These are phyloP conservation scores for Hormaphis cornu DNA, from an alignment of 1,140 invertebrate species.

Conservation along the genomic window DNA sequence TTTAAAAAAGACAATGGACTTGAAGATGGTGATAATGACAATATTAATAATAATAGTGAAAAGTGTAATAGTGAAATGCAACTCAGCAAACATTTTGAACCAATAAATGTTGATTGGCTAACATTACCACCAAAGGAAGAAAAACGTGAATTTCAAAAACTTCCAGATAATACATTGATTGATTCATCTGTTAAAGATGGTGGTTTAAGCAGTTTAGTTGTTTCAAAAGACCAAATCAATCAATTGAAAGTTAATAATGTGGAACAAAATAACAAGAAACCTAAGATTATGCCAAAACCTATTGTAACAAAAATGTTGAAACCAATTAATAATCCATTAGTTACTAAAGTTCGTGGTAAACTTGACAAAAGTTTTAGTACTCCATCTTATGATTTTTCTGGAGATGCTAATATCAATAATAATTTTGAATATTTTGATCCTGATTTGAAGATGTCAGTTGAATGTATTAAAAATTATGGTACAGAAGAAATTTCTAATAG, in stretches of 20 bases:
- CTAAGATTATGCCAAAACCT: constrained; percentile 41
- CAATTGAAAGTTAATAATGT: constrained; percentile 33
- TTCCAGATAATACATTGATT: background rate
- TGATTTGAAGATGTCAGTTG: constrained; percentile 1
- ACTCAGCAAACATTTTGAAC: constrained; percentile 30
- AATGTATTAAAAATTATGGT: constrained; percentile 3
- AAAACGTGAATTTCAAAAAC: background rate
- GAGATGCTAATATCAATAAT: background rate
- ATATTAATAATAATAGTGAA: constrained; percentile 33
- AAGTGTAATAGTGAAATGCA: constrained; percentile 35
- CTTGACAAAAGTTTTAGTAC: constrained; percentile 68
- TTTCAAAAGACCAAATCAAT: constrained; percentile 34
- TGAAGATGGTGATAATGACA: constrained; percentile 37
- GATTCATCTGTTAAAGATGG: constrained; percentile 24
- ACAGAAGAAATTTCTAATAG: background rate
- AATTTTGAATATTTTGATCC: constrained; percentile 27
- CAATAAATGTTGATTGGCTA: constrained; percentile 22
- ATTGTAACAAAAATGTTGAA: constrained; percentile 33
- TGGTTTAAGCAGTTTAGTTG: constrained; percentile 23
- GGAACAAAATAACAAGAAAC: constrained; percentile 38
- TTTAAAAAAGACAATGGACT: too few species aligned
- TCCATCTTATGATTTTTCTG: constrained; percentile 57
- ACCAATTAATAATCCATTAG: background rate
- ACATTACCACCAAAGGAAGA: constrained; percentile 27
- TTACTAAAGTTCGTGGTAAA: constrained; percentile 42